Evolutionary conservation across 2,113 vertebrate species (phyloP), one percentile per base, ranked within the genome.

Genomic region (Periophthalmus modestus): DNA sequence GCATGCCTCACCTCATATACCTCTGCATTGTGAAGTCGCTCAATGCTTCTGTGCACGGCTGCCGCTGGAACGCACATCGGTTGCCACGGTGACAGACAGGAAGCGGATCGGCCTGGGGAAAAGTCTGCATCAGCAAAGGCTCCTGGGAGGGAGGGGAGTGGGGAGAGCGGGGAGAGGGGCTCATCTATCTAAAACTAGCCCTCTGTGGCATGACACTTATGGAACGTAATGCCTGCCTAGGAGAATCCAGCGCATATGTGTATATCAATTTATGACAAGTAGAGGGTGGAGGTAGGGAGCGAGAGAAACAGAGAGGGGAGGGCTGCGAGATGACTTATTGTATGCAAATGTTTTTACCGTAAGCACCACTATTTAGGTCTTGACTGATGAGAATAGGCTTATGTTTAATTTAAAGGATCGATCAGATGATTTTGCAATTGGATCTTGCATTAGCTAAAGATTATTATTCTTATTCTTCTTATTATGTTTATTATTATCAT

Each of bases 71-170:
- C 75, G 75, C 67, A 59, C 36, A 39, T 9, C 46, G 66, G 83
- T 88, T 91, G 68, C 81, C 86, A 85, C 59, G 85, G 86, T 82
- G 82, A 91, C 80, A 78, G 79, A 84, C 74, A 78, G 77, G 75
- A 85, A 84, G 80, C 81, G 1, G 83, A 67, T 73, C n/a, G 69
- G 71, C 68, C 23, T 55, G 6, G 66, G 68, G 67, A 72, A 62
- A 80, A 69, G 55, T 73, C 33, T 0, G 79, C 75, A 77, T 47
- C 48, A 54, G 70, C 59, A 34, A 3, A 73, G 73, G 67, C 81
- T 87, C 69, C 59, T 85, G 79, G 85, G 85, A 87, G 57, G 2
- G 75, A 63, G 68, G 15, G 52, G 39, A 2, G 39, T 10, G 0
- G 7, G n/a, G 52, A 18, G 65, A 74, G 21, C 78, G 39, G 79